Evolutionary conservation across 92 coral and sea anemone genomes (phyloP), one percentile per base, ranked within the genome.

Genomic region (Zoanthus gigantus): DNA sequence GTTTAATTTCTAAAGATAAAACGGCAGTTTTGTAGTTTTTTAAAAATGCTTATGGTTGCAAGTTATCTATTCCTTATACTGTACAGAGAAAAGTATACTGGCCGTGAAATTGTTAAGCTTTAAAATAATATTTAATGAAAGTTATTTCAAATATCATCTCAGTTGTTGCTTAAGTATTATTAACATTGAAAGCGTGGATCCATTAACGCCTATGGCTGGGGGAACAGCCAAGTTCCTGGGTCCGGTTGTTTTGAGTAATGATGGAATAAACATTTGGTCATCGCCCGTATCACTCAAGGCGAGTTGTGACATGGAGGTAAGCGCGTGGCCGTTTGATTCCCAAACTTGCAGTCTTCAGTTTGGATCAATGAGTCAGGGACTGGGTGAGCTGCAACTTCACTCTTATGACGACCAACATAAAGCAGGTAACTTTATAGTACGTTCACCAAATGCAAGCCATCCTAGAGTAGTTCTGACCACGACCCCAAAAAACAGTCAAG

Each of bases 341-440:
- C 98, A 96, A 61, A 72, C 68, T 15, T 96, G 97, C 67, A 83
- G 89, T 1, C 63, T 96, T 71, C 87, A 92, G 9, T 94, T 96
- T 61, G 98, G 98, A 3, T 96, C 98, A 10, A 94, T 94, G 96
- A 94, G 98, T 0, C 95, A 83, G 61, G 93, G 93, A 17, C 48
- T n/a, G 52, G 88, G 94, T 56, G 30, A 92, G 60, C 50, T 94
- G n/a, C 79, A 30, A 7, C 61, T 94, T 29, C 47, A 77, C 42
- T 78, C 77, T 53, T 37, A 56, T 15, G 88, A 83, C 16, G n/a
- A 18, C n/a, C 74, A 71, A 9, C 90, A 83, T 74, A 76, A 80
- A 46, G 74, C 72, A 63, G 85, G 85, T 80, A 63, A 0, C 42
- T 37, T 37, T 37, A 37, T 37, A 37, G 42, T 0, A 37, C 42